phyloP scores from a whole-genome alignment of 2,888 invertebrate genomes.

The Caradrina clavipalpis region DNA sequence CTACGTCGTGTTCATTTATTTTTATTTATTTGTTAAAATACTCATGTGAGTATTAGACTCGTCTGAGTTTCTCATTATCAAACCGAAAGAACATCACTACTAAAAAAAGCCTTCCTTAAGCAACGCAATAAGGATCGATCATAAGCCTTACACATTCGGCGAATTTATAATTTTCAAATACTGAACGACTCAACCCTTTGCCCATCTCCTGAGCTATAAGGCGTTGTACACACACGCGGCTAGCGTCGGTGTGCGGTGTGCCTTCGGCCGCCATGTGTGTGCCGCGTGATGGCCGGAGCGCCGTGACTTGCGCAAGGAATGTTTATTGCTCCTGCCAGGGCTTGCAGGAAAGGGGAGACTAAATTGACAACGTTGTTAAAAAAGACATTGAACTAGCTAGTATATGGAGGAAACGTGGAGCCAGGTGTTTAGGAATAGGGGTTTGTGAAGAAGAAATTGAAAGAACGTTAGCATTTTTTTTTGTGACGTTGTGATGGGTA shows the following conservation, averaged over 20 bases:
- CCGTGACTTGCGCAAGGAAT: conserved; percentile 85
- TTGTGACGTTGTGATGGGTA: no score
- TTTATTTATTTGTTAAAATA: no score
- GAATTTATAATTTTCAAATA: not conserved
- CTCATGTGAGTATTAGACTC: no score
- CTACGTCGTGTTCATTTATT: no score
- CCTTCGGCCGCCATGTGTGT: conserved; percentile 80
- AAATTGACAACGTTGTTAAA: conserved; percentile 58
- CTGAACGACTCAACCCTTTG: not conserved
- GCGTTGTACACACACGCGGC: conserved; percentile 70
- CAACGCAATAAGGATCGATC: no score
- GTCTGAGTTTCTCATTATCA: no score
- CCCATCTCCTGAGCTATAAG: conserved; percentile 66
- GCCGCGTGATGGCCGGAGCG: conserved; percentile 77
- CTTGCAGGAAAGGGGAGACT: conserved; percentile 53
- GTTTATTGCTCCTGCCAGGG: conserved; percentile 81
- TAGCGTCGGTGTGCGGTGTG: conserved; percentile 69
- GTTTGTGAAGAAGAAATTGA: no score
- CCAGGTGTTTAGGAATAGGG: not conserved
- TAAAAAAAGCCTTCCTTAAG: no score
- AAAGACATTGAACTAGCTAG: conserved; percentile 41
- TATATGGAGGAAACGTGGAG: not conserved
- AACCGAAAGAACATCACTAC: no score
- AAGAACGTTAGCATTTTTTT: no score
- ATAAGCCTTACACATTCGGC: no score